phyloP scores from a whole-genome alignment of 2,888 invertebrate genomes.

The Muschampia plurimacula region DNA sequence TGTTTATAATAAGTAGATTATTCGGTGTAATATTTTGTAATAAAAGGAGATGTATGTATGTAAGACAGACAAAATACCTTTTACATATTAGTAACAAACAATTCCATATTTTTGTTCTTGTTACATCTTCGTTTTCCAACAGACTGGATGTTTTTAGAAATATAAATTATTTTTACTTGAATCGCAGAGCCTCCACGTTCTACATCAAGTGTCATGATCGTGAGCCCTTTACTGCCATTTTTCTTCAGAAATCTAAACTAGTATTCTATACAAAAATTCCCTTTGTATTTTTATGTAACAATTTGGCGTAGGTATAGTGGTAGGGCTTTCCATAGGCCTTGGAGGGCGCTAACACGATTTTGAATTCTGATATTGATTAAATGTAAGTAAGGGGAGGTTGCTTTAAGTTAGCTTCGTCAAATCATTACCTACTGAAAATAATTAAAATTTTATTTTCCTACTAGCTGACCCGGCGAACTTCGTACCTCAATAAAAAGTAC shows the following conservation, averaged over 20 bases:
- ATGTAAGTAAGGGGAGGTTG: neutral
- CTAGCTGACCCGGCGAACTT: no score
- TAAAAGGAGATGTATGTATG: no score
- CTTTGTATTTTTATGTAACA: neutral
- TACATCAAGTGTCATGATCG: neutral
- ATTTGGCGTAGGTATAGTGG: neutral
- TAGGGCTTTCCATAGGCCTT: neutral
- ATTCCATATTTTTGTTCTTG: neutral
- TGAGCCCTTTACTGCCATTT: neutral
- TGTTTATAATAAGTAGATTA: no score
- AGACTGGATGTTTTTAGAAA: neutral
- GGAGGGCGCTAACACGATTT: conserved; percentile 5
- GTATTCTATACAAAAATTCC: neutral
- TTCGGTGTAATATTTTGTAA: no score
- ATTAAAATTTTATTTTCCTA: neutral
- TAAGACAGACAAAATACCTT: no score
- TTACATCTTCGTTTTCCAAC: neutral
- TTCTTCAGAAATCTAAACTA: neutral
- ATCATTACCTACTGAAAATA: neutral
- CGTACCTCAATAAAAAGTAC: no score
- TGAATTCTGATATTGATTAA: neutral
- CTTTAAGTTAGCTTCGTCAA: neutral
- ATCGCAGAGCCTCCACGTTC: neutral
- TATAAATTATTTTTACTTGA: neutral
- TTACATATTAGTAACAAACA: no score